phyloP scores from a whole-genome alignment of 2,888 invertebrate species.

The Amiota communis region DNA sequence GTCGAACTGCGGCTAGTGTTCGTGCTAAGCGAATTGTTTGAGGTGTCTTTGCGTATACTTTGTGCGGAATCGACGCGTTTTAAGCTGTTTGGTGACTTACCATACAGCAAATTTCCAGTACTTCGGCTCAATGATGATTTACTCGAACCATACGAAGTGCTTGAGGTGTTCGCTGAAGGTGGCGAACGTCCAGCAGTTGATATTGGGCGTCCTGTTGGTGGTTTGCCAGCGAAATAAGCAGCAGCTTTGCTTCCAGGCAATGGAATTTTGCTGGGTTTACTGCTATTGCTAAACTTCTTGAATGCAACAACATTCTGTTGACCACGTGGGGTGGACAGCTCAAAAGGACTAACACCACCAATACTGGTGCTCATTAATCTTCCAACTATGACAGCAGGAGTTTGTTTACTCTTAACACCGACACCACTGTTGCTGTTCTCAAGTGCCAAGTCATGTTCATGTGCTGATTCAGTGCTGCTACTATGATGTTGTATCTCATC shows the following conservation, averaged over 20 bases:
- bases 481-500: conserved; percentile 75
- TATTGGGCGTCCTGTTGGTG: conserved; percentile 73
- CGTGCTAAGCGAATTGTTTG: conserved; percentile 62
- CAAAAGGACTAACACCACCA: conserved; percentile 65
- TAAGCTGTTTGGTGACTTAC: conserved; percentile 66
- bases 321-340: conserved; percentile 49
- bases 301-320: conserved; percentile 47
- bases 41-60: conserved; percentile 71
- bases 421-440: conserved; percentile 41
- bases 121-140: conserved; percentile 72
- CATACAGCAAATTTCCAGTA: conserved; percentile 68
- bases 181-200: conserved; percentile 63
- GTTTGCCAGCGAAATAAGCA: conserved; percentile 76
- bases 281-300: conserved; percentile 69
- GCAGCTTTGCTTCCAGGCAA: conserved; percentile 76
- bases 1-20: conserved; percentile 70
- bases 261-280: conserved; percentile 83
- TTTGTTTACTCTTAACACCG: conserved; percentile 11
- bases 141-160: conserved; percentile 60
- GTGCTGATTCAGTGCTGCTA: conserved; percentile 79
- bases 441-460: conserved; percentile 73
- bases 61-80: conserved; percentile 76
- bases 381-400: conserved; percentile 47
- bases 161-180: conserved; percentile 59
- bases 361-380: conserved; percentile 68